Conservation (phyloP, 2,888 invertebrate genomes). For the Oscheius myriophilus region DNA sequence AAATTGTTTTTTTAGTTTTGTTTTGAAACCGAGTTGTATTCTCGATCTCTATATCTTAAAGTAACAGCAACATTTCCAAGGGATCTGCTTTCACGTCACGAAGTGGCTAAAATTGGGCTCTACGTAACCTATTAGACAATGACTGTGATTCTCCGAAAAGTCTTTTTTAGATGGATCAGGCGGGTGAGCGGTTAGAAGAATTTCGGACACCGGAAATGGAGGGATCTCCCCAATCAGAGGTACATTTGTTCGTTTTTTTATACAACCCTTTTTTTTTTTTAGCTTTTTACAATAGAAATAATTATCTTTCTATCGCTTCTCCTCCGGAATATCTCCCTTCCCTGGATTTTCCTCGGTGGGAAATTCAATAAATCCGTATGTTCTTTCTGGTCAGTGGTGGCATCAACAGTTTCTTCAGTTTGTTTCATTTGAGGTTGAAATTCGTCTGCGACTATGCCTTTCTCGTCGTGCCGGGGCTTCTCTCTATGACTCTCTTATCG, state of each 20-base stretch:
- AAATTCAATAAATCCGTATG: slow-evolving; percentile 35
- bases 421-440: slow-evolving; percentile 54
- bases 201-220: slow-evolving; percentile 5
- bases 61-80: too few relatives aligned
- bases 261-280: not conserved
- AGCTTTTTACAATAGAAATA: slow-evolving; percentile 26
- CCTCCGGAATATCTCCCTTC: slow-evolving; percentile 55
- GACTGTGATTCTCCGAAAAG: too few relatives aligned
- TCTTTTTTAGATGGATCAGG: too few relatives aligned
- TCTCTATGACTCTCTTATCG: slow-evolving; percentile 44
- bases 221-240: slow-evolving; percentile 22
- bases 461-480: slow-evolving; percentile 50
- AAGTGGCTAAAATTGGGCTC: too few relatives aligned
- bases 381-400: slow-evolving; percentile 31
- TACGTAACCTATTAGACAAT: too few relatives aligned
- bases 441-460: slow-evolving; percentile 57
- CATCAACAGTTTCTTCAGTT: not conserved
- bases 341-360: slow-evolving; percentile 57
- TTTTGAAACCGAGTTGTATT: not conserved
- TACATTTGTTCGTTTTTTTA: not conserved
- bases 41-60: too few relatives aligned
- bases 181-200: too few relatives aligned
- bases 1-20: not conserved
- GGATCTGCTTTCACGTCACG: too few relatives aligned
- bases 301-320: slow-evolving; percentile 27